Percentiles rank a stretch among this genome's conserved stretches.
Conservation (phyloP, 2,113 vertebrate genomes). For the Melospiza melodia region DNA sequence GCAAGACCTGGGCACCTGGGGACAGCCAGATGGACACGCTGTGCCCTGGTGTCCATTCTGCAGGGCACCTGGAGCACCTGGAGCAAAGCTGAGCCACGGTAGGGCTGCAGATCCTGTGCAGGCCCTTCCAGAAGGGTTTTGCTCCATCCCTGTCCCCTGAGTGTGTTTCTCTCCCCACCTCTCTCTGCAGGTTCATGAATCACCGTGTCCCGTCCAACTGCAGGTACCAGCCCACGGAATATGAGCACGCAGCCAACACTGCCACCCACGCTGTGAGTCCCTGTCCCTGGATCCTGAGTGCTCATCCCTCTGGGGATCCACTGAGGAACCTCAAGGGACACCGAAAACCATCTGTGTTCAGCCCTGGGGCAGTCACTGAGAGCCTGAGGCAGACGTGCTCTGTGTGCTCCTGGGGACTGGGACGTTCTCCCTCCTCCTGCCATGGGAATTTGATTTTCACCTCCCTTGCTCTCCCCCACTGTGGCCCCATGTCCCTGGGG, state of each 20-base stretch:
- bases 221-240: conserved; percentile 93
- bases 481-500: neutral
- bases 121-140: neutral
- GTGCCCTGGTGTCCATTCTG: neutral
- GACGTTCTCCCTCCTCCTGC: neutral
- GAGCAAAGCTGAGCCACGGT: neutral
- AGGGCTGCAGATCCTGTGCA: neutral
- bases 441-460: neutral
- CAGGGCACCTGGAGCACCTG: neutral
- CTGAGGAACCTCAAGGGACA: neutral
- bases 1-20: neutral
- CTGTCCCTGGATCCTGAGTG: neutral
- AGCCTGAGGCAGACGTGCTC: neutral
- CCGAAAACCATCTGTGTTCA: neutral
- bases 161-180: neutral
- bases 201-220: conserved; percentile 86
- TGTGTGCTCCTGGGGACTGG: rapidly evolving
- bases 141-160: neutral
- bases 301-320: neutral
- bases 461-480: neutral
- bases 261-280: conserved; percentile 91
- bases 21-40: neutral
- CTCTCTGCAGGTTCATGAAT: conserved; percentile 90
- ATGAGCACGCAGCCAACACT: conserved; percentile 92
- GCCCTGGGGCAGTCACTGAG: neutral